These are phyloP conservation scores for Phlogophora meticulosa DNA, from an alignment of 2,888 invertebrate genomes.

Conservation along the genomic window DNA sequence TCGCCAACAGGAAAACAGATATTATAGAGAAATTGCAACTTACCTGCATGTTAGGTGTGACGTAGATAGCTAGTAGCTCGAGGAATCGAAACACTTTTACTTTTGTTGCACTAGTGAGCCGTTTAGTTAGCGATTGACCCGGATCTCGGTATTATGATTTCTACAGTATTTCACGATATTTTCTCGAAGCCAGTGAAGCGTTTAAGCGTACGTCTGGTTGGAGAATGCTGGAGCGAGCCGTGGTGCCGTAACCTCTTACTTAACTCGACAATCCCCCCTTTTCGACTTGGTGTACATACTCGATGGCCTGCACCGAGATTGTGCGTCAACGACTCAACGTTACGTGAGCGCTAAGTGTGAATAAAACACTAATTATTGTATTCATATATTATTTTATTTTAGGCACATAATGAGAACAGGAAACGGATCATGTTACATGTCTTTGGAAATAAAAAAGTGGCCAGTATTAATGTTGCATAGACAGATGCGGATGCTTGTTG, in stretches of 20 bases:
- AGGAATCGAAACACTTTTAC: conserved; percentile 81
- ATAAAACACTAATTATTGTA: conserved; percentile 67
- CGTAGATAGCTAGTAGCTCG: conserved; percentile 48
- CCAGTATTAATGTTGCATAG: conserved; percentile 1
- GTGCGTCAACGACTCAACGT: conserved; percentile 61
- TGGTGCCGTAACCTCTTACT: conserved; percentile 89
- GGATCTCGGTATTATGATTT: conserved; percentile 79
- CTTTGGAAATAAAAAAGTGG: conserved; percentile 21
- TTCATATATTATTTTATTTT: conserved; percentile 63
- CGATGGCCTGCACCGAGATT: conserved; percentile 60
- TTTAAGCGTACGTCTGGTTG: conserved; percentile 76
- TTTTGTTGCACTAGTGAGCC: conserved; percentile 74
- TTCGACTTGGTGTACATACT: conserved; percentile 60
- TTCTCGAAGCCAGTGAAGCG: conserved; percentile 76
- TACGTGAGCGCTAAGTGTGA: conserved; percentile 70
- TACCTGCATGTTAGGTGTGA: conserved; percentile 82
- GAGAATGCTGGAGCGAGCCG: conserved; percentile 80
- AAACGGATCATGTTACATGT: conserved; percentile 38
- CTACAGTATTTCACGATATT: conserved; percentile 74
- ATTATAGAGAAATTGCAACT: conserved; percentile 76
- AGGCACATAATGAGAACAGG: conserved; percentile 57
- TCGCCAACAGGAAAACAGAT: conserved; percentile 70
- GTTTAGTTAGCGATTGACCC: conserved; percentile 76
- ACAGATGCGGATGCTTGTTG: neutral
- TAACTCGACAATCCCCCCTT: conserved; percentile 81